phyloP scores from a whole-genome alignment of 2,797 vertebrate species.

The Borostomias antarcticus region DNA sequence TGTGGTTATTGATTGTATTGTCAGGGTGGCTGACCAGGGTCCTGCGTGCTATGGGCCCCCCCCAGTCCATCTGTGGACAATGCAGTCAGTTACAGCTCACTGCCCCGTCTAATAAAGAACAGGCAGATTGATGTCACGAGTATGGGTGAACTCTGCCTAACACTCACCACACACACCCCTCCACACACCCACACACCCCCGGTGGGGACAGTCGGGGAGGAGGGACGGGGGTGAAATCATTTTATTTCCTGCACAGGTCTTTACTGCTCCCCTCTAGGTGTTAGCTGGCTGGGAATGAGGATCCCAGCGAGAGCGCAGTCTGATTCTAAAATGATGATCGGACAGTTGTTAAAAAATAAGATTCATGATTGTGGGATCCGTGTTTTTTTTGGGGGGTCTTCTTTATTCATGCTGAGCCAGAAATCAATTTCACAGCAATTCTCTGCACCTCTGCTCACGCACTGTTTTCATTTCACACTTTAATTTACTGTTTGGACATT shows the following conservation, averaged over 20 bases:
- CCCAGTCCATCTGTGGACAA: conserved; percentile 85
- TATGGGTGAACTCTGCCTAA: conserved; percentile 77
- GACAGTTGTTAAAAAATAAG: conserved; percentile 2
- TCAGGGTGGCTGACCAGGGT: conserved; percentile 78
- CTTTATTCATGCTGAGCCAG: neutral
- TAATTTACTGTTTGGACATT: conserved; percentile 8
- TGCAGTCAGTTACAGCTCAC: conserved; percentile 84
- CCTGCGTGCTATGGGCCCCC: conserved; percentile 71
- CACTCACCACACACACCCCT: conserved; percentile 45
- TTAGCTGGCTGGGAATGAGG: neutral
- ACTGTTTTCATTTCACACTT: neutral
- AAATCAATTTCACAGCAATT: conserved; percentile 10
- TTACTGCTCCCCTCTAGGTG: conserved; percentile 1
- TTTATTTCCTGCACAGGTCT: conserved; percentile 28
- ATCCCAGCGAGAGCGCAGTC: conserved; percentile 1
- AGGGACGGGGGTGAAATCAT: conserved; percentile 35
- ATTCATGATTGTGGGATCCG: neutral
- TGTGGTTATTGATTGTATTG: conserved; percentile 84
- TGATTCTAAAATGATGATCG: conserved; percentile 7
- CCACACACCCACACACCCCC: conserved; percentile 23
- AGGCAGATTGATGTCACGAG: conserved; percentile 83
- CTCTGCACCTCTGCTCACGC: neutral
- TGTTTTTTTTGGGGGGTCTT: neutral
- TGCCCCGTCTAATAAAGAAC: conserved; percentile 83
- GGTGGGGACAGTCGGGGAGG: conserved; percentile 31